A percentile compares a stretch with the other conserved stretches of the same genome.
These are phyloP conservation scores for Sebastes oblongus DNA, from an alignment of 2,797 vertebrate species.

Conservation along the genomic window DNA sequence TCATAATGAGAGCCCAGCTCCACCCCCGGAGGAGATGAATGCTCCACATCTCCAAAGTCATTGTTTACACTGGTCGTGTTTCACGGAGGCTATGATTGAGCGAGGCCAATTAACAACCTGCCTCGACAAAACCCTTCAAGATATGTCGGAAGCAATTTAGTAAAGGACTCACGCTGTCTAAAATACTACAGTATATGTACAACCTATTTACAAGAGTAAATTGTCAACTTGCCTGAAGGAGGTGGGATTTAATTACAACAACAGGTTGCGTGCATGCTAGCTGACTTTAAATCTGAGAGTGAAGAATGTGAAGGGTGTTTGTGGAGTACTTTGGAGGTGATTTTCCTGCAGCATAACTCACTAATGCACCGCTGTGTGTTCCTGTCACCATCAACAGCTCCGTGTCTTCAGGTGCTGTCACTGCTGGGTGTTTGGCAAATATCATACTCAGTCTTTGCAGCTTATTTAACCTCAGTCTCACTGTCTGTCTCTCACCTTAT, in stretches of 20 bases:
- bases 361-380: conserved; percentile 9
- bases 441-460: neutral
- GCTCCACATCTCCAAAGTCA: neutral
- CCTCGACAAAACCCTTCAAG: conserved; percentile 42
- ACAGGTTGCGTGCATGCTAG: conserved; percentile 18
- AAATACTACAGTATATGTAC: conserved; percentile 24
- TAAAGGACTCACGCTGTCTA: conserved; percentile 19
- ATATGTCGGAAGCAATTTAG: conserved; percentile 42
- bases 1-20: neutral
- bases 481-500: neutral
- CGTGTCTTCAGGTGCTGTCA: conserved; percentile 15
- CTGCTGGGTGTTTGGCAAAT: conserved; percentile 5
- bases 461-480: neutral
- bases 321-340: neutral
- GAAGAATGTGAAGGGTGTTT: neutral
- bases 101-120: conserved; percentile 47
- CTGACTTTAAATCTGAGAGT: conserved; percentile 21
- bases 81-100: conserved; percentile 28
- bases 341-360: conserved; percentile 4
- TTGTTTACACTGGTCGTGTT: conserved; percentile 23
- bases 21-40: conserved; percentile 10
- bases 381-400: neutral
- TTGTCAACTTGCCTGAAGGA: conserved; percentile 55
- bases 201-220: conserved; percentile 49
- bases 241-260: conserved; percentile 57